These are phyloP conservation scores for Dasysyrphus tricinctus DNA, from an alignment of 2,888 invertebrate genomes.

Conservation along the genomic window DNA sequence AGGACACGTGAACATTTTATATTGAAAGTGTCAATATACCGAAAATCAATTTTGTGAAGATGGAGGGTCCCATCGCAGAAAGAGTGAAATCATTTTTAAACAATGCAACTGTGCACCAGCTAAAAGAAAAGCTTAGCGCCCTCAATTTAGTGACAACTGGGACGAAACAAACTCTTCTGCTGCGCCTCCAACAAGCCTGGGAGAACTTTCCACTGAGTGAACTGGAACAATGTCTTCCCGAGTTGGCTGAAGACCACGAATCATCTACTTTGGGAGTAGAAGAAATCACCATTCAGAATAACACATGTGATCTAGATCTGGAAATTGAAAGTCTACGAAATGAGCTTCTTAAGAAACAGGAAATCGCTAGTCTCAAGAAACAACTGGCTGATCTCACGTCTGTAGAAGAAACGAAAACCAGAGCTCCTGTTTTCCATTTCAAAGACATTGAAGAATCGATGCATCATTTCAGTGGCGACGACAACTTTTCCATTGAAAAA, in stretches of 20 bases:
- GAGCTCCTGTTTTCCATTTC: no score
- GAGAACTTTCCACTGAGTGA: neutral
- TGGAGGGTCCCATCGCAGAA: neutral
- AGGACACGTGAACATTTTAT: no score
- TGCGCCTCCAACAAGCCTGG: no score
- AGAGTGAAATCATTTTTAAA: neutral
- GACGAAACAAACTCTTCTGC: neutral
- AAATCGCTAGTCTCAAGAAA: neutral
- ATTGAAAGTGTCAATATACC: no score
- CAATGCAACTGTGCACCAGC: neutral
- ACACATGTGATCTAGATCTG: neutral
- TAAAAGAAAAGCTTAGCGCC: neutral
- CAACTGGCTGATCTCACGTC: neutral
- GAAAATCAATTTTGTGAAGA: no score
- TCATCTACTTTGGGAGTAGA: neutral
- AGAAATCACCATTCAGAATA: neutral
- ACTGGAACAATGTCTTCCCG: neutral
- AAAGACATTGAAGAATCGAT: no score
- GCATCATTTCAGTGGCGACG: no score
- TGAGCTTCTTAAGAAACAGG: neutral
- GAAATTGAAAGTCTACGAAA: neutral
- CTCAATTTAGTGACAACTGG: neutral
- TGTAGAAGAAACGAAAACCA: neutral
- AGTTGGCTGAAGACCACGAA: neutral
- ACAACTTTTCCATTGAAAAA: no score